These are phyloP conservation scores for Fulica atra DNA, from an alignment of 2,113 vertebrate species.

Conservation along the genomic window DNA sequence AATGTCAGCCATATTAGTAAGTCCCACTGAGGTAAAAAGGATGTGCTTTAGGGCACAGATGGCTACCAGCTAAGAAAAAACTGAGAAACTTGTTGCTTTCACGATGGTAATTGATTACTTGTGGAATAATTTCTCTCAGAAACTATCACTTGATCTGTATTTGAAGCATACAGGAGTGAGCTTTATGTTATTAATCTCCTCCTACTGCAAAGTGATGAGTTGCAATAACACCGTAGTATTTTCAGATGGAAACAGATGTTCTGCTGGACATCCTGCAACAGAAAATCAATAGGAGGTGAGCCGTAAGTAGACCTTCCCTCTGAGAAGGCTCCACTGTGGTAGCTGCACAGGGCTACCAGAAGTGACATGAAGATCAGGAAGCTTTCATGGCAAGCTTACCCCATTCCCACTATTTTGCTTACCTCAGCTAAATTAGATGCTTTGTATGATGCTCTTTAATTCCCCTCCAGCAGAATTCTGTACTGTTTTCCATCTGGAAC, in stretches of 20 bases:
- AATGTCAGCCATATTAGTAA: neutral
- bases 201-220: conserved; percentile 27
- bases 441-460: neutral
- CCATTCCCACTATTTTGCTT: neutral
- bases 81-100: conserved; percentile 10
- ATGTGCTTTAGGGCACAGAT: conserved; percentile 13
- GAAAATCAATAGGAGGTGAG: conserved; percentile 12
- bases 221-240: neutral
- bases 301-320: neutral
- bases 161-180: neutral
- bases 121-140: conserved; percentile 26
- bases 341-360: neutral
- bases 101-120: conserved; percentile 20
- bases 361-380: neutral
- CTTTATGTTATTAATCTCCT: conserved; percentile 13
- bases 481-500: neutral
- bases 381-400: neutral
- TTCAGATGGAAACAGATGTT: conserved; percentile 19
- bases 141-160: conserved; percentile 18
- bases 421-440: neutral
- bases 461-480: neutral
- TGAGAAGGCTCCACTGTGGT: neutral
- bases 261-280: neutral
- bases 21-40: neutral
- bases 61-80: conserved; percentile 5